Percentiles rank a stretch among this genome's conserved stretches.
Evolutionary conservation across 2,797 vertebrate genomes (phyloP).

Genomic region (Arnoldichthys spilopterus): DNA sequence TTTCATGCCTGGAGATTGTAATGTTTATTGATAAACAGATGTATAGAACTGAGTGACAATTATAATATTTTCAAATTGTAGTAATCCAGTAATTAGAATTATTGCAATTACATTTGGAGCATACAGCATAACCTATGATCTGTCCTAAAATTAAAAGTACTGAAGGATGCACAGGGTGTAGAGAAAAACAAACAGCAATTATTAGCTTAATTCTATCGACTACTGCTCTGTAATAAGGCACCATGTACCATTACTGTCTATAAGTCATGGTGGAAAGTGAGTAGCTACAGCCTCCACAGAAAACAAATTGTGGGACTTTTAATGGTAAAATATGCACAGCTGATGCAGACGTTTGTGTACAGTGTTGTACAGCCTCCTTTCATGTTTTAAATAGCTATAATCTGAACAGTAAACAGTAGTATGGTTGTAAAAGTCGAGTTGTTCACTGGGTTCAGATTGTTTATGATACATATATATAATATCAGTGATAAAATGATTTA

Average conservation of each 20-base stretch:
- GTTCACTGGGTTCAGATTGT: too few species aligned
- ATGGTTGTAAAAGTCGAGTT: too few species aligned
- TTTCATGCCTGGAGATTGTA: too few species aligned
- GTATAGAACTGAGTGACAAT: too few species aligned
- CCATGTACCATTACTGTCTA: too few species aligned
- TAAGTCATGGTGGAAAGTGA: too few species aligned
- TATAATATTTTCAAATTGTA: too few species aligned
- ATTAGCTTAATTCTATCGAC: not conserved
- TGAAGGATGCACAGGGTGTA: not conserved
- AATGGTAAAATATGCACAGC: not conserved
- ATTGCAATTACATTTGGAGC: not conserved
- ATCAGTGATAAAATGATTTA: not conserved
- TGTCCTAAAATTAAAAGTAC: not conserved
- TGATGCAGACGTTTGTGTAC: not conserved
- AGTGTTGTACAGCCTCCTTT: not conserved
- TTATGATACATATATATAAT: not conserved
- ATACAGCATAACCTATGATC: not conserved
- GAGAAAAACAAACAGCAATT: not conserved
- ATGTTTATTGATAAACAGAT: too few species aligned
- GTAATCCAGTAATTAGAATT: not conserved
- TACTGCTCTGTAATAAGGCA: not conserved
- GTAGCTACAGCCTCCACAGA: too few species aligned
- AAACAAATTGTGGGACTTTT: too few species aligned
- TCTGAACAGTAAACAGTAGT: not conserved
- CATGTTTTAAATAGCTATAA: not conserved